Base-by-base conservation (phyloP, 2,113 vertebrate species). In the Noctilio leporinus region DNA sequence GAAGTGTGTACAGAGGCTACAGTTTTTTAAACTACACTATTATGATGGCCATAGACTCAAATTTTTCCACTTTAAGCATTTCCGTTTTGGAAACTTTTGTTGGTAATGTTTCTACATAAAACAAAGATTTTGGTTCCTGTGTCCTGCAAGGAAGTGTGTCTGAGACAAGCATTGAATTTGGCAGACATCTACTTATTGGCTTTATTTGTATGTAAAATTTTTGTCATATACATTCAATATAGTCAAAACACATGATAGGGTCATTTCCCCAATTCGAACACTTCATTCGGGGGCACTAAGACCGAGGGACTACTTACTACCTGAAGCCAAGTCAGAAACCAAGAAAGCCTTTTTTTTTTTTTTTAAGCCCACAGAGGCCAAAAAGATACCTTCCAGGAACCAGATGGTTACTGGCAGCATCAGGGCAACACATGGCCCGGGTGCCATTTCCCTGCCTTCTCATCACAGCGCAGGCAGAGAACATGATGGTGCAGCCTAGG, bases 11-110 rank as follows among this genome's bases (percentile, higher is more conserved):
- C 35, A 43, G 59, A 65, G 62, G 35, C 81, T 67, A 7, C 59
- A 69, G 35, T 84, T 93, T 93, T 85, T n/a, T 19, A 72, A 83
- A 62, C 17, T 35, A 53, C 14, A 35, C 47, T 57, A 24, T 80
- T 62, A 62, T n/a, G 24, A 45, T 96, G 67, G 17, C 64, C 43
- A 24, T 40, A 70, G 15, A 86, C 24, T 53, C 5, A 90, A 4
- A 43, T 47, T 81, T 82, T 91, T 77, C 76, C 33, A 86, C 24
- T 92, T 65, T 57, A 95, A 93, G 70, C 15, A 35, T 75, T 88
- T 94, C 64, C 94, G 57, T 95, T 97, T 95, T 82, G 82, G 65
- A 95, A 96, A 96, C n/a, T 72, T 73, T 92, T 53, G 1, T 87
- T 92, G 90, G 88, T 84, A 91, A 43, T 88, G 38, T 96, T 96